Evolutionary conservation across 2,797 vertebrate species (phyloP), one percentile per base, ranked within the genome.

Genomic region (Erpetoichthys calabaricus): DNA sequence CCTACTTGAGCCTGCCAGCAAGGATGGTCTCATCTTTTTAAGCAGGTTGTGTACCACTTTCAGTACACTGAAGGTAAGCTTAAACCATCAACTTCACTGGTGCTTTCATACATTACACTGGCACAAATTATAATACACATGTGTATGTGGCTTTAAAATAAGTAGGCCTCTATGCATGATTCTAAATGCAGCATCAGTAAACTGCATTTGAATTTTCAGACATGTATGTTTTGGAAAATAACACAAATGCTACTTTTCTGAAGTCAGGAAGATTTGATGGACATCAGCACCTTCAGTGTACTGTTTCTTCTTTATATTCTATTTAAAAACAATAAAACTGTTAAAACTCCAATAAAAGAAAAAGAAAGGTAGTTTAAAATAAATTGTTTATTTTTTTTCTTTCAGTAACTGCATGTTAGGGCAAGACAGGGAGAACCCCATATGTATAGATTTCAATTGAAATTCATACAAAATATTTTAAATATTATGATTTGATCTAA

Each of bases 51-150:
- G 86, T 87, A 81, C 86, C 86, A 76, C 88, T 88, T 82, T 87
- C 83, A 88, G 89, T 91, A 89, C 87, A 90, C 88, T 90, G 87
- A 89, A 91, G 89, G 89, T 91, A 91, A 91, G 89, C 87, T 85
- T 54, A 79, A 84, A 77, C 85, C 86, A 86, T 81, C 86, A 79
- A 79, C 86, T 80, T 83, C 80, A 80, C 78, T 68, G 81, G 75
- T 80, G 75, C 81, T 81, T 69, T 86, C 77, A 76, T 75, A 74
- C 78, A 76, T 82, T 80, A 81, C 79, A 76, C 71, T 77, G 82
- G 70, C 79, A 69, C 71, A 72, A 74, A 70, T 77, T 77, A 75
- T 80, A 57, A 44, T 53, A 72, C 77, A 73, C 70, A 71, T 80
- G 77, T 73, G 74, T 68, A 74, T 63, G 60, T 79, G 77, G 75